Percentiles rank a stretch among this genome's conserved stretches.
Evolutionary conservation across 2,113 vertebrate genomes (phyloP).

Genomic region (Pogonocichla stellata): DNA sequence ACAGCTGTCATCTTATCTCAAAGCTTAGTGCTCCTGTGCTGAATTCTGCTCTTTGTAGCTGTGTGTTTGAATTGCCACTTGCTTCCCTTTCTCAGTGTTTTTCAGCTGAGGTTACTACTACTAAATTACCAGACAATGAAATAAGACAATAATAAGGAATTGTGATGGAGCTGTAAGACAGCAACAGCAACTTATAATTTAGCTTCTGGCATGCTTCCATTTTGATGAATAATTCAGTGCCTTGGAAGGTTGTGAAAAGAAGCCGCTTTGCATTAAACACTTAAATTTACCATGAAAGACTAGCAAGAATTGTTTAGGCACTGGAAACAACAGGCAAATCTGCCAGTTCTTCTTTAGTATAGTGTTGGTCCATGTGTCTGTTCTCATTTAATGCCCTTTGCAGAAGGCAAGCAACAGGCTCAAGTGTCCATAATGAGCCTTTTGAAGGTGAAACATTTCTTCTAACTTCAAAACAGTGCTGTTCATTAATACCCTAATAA

Average conservation of each 20-base stretch:
- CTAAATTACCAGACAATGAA: not conserved
- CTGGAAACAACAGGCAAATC: not conserved
- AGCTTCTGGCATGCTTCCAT: conserved; percentile 29
- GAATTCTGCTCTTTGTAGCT: not conserved
- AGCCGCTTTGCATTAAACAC: conserved; percentile 10
- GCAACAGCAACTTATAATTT: not conserved
- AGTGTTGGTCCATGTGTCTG: not conserved
- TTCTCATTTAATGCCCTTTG: not conserved
- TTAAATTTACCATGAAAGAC: conserved; percentile 30
- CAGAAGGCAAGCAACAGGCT: not conserved
- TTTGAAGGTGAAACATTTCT: not conserved
- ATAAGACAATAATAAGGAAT: not conserved
- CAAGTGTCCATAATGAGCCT: not conserved
- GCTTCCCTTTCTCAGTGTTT: not conserved
- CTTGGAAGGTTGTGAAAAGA: not conserved
- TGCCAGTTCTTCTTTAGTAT: not conserved
- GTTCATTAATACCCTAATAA: not conserved
- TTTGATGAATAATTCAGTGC: conserved; percentile 11
- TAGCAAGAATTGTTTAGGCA: not conserved
- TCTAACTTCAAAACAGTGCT: not conserved
- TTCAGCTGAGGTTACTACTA: not conserved
- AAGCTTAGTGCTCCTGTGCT: not conserved
- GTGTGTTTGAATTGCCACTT: not conserved
- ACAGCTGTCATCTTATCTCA: not conserved
- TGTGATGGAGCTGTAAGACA: not conserved